A percentile compares a stretch with the other conserved stretches of the same genome.
phyloP scores from a whole-genome alignment of 2,888 invertebrate species.

The Octodonta nipae region DNA sequence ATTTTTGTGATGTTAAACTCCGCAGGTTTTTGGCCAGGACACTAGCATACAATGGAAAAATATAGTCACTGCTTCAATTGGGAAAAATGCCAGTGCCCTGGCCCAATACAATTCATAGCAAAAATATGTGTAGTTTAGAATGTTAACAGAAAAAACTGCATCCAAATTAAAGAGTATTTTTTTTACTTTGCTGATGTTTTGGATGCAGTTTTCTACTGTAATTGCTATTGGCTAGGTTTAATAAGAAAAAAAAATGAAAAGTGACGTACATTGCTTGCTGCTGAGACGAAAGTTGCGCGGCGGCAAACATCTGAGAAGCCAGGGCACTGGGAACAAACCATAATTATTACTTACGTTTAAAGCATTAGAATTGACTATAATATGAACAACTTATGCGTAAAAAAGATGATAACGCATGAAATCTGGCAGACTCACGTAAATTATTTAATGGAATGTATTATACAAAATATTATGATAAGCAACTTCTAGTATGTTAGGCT shows the following conservation, averaged over 20 bases:
- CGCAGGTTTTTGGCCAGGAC: constrained; percentile 31
- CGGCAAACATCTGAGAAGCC: constrained; percentile 91
- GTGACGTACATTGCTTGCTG: constrained; percentile 85
- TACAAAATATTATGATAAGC: not conserved
- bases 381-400: not conserved
- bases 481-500: too few species aligned
- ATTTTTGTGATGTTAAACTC: not conserved
- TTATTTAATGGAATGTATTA: not conserved
- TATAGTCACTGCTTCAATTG: constrained; percentile 3
- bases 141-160: constrained; percentile 3
- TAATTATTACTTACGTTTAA: constrained; percentile 23
- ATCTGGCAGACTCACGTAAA: not conserved
- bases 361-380: not conserved
- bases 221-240: constrained; percentile 4
- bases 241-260: constrained; percentile 12
- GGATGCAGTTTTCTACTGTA: constrained; percentile 8
- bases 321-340: constrained; percentile 78
- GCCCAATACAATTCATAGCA: too few species aligned
- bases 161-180: constrained; percentile 5
- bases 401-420: too few species aligned
- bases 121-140: too few species aligned
- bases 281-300: constrained; percentile 80
- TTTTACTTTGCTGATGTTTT: not conserved
- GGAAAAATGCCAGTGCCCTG: constrained; percentile 76
- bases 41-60: constrained; percentile 31